These are phyloP conservation scores for Erynnis tages DNA, from an alignment of 2,888 invertebrate species.

Conservation along the genomic window DNA sequence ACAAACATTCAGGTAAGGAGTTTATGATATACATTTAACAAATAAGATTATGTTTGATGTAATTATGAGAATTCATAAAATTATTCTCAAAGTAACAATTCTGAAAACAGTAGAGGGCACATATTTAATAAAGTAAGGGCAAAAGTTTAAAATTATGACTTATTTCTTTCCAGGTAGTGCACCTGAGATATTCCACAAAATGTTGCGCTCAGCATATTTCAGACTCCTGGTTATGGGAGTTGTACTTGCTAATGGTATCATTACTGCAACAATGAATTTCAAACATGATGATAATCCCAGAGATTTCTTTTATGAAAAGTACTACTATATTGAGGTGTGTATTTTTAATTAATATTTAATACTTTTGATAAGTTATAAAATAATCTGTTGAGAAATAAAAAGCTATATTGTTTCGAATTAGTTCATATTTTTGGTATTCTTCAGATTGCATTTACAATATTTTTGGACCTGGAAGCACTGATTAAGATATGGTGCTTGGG, in stretches of 20 bases:
- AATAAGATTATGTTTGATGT: no score
- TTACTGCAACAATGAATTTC: slow-evolving; percentile 97
- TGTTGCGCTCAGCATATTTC: slow-evolving; percentile 95
- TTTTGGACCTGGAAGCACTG: slow-evolving; percentile 95
- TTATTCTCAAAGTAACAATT: no score
- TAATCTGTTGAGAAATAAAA: no score
- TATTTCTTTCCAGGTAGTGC: slow-evolving; percentile 79
- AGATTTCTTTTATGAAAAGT: slow-evolving; percentile 92
- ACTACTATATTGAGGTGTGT: slow-evolving; percentile 93
- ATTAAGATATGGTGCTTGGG: slow-evolving; percentile 99
- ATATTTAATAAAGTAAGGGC: background rate
- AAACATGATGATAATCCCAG: slow-evolving; percentile 93
- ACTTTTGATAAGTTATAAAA: background rate
- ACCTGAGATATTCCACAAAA: slow-evolving; percentile 91
- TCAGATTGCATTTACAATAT: slow-evolving; percentile 95
- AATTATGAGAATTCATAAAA: no score
- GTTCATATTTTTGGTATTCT: slow-evolving; percentile 38
- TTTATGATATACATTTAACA: no score
- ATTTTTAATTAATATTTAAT: background rate
- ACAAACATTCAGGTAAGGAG: slow-evolving; percentile 94
- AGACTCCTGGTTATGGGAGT: slow-evolving; percentile 96
- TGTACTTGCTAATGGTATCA: slow-evolving; percentile 96
- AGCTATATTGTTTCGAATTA: no score
- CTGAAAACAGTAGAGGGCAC: no score
- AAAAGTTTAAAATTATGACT: background rate